Percentiles rank a stretch among this genome's conserved stretches.
phyloP scores from a whole-genome alignment of 2,888 invertebrate species.

The Rhodophaea formosa region DNA sequence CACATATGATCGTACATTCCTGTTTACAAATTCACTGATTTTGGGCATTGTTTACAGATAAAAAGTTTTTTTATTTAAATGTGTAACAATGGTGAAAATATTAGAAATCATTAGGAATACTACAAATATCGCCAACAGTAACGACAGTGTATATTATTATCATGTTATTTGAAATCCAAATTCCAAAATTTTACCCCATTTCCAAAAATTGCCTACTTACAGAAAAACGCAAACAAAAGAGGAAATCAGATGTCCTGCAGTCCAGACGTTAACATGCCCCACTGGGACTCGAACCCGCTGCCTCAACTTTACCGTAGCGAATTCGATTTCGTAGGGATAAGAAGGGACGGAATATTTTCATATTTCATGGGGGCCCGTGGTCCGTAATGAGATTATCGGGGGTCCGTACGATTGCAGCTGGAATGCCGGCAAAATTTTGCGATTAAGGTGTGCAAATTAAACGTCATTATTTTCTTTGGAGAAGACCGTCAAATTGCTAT shows the following conservation, averaged over 20 bases:
- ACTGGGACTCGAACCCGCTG: slow-evolving; percentile 15
- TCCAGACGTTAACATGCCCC: slow-evolving; percentile 8
- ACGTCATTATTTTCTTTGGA: background rate
- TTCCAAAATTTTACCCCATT: no score
- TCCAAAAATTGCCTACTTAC: background rate
- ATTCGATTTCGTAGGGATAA: slow-evolving; percentile 19
- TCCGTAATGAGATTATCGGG: slow-evolving; percentile 13
- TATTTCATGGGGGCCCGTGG: slow-evolving; percentile 15
- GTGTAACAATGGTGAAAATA: no score
- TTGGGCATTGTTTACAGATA: no score
- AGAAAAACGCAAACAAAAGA: slow-evolving; percentile 1
- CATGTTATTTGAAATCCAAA: no score
- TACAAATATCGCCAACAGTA: no score
- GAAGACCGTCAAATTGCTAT: background rate
- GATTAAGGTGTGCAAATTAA: slow-evolving; percentile 1
- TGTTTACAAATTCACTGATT: no score
- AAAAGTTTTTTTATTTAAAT: no score
- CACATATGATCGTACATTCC: no score
- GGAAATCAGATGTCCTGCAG: slow-evolving; percentile 1
- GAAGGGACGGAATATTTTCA: slow-evolving; percentile 19
- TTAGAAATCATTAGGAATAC: no score
- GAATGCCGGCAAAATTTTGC: slow-evolving; percentile 1
- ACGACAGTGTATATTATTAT: no score
- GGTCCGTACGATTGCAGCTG: background rate
- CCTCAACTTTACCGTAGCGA: slow-evolving; percentile 16